Evolutionary conservation across 2,888 invertebrate species (phyloP), one percentile per base, ranked within the genome.

Genomic region (Pristionchus entomophagus): DNA sequence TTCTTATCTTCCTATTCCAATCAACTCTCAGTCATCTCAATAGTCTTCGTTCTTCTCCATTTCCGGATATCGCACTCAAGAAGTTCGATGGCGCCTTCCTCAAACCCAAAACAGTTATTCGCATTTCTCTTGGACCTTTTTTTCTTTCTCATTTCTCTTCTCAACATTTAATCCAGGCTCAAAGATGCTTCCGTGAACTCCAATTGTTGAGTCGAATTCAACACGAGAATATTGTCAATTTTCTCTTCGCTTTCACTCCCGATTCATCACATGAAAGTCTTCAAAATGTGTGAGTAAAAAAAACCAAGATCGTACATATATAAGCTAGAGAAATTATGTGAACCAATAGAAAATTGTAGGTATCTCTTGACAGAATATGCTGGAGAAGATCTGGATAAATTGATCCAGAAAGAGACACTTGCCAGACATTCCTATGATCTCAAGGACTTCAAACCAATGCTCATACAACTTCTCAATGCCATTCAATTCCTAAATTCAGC

Each of bases 401-500:
- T 69, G 10, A 69, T 69, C 2, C 10, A n/a, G 10, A 38, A 38
- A 35, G 69, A 69, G 10, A 69, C 38, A 38, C 41, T 41, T 6
- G 4, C 19, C 8, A 69, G 19, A 1, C 69, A 69, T n/a, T 69
- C 38, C 38, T 35, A 69, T 8, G 38, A 35, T 38, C 69, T 38
- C 2, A 69, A 69, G n/a, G 62, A 62, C 29, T 62, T 69, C 69
- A 69, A 69, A n/a, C n/a, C 8, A 2, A 69, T 69, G 38, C 35
- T 69, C 41, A 35, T 22, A 10, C 38, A 69, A 41, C 29, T 69
- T 5, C 41, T 69, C 22, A 35, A 17, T n/a, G 69, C 69, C 6
- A 38, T 69, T 22, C 69, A 69, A 22, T 69, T n/a, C n/a, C 69
- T 69, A 38, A 69, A 69, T 69, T 35, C 35, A n/a, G 32, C 69